phyloP scores from a whole-genome alignment of 2,113 vertebrate genomes.

The Oxyura jamaicensis region DNA sequence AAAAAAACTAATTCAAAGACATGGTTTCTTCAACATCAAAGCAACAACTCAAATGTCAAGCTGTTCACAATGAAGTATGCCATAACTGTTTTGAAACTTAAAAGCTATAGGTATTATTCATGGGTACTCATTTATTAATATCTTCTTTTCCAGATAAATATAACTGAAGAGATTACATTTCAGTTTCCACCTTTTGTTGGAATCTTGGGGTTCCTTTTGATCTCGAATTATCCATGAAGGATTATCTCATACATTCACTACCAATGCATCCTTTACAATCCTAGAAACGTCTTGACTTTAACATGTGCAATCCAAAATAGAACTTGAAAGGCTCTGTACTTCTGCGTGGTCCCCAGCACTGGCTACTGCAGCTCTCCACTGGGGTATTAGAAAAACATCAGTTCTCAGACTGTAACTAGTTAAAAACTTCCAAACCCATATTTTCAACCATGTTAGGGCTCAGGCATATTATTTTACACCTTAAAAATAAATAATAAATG shows the following conservation, averaged over 20 bases:
- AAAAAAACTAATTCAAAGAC: not conserved
- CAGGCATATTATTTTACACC: not conserved
- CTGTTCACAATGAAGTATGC: not conserved
- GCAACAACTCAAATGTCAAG: not conserved
- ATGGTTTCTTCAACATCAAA: not conserved
- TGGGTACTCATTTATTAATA: not conserved
- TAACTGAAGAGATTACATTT: slow-evolving; percentile 56
- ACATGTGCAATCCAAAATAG: slow-evolving; percentile 49
- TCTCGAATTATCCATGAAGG: slow-evolving; percentile 46
- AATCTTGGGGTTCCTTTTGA: slow-evolving; percentile 56
- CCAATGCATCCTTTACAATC: slow-evolving; percentile 14
- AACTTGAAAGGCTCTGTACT: not conserved
- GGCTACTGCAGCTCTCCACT: not conserved
- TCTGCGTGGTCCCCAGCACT: not conserved
- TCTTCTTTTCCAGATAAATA: slow-evolving; percentile 41
- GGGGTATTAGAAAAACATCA: not conserved
- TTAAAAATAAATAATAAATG: too few species aligned
- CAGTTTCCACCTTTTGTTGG: slow-evolving; percentile 54
- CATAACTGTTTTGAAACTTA: not conserved
- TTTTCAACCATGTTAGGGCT: not conserved
- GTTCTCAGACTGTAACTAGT: not conserved
- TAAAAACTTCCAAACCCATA: not conserved
- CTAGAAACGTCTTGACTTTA: slow-evolving; percentile 26
- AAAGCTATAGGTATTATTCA: not conserved
- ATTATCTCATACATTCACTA: slow-evolving; percentile 4